Conservation (phyloP, 2,797 vertebrate genomes). For the Rhodeus uyekii region DNA sequence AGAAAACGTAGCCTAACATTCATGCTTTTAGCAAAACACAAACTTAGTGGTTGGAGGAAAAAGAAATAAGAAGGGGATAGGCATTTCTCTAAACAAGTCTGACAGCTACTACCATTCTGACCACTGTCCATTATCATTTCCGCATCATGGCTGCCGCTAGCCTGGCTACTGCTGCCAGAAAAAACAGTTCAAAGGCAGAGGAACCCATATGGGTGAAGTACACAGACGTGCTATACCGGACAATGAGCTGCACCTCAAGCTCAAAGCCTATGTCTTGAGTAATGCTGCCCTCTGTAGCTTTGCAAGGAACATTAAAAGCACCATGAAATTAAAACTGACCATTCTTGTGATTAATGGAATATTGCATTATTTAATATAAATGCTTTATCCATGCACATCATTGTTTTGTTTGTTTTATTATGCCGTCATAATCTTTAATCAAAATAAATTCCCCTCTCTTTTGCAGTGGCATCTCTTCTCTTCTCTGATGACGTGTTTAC, state of each 20-base stretch:
- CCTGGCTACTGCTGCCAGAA: conserved; percentile 56
- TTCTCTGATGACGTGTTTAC: background rate
- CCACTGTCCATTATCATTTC: conserved; percentile 73
- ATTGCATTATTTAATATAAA: background rate
- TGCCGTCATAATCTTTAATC: background rate
- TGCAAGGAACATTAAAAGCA: conserved; percentile 32
- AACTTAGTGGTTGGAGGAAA: conserved; percentile 40
- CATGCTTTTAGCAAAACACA: conserved; percentile 40
- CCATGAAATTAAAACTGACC: background rate
- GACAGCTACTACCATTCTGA: conserved; percentile 72
- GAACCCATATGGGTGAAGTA: conserved; percentile 7
- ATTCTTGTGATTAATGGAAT: background rate
- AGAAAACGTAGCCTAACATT: conserved; percentile 24
- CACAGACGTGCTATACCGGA: conserved; percentile 20
- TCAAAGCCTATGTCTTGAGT: conserved; percentile 21
- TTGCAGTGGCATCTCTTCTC: background rate
- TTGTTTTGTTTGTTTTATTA: too few relatives aligned
- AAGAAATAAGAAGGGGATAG: conserved; percentile 67
- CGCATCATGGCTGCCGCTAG: conserved; percentile 70
- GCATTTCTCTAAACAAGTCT: conserved; percentile 65
- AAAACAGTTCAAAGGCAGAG: conserved; percentile 54
- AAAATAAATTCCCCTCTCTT: background rate
- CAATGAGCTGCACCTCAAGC: conserved; percentile 8
- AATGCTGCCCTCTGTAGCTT: conserved; percentile 72
- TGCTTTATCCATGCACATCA: background rate